phyloP scores from a whole-genome alignment of 2,888 invertebrate species.

The Scaptomyza cyrtandrae region DNA sequence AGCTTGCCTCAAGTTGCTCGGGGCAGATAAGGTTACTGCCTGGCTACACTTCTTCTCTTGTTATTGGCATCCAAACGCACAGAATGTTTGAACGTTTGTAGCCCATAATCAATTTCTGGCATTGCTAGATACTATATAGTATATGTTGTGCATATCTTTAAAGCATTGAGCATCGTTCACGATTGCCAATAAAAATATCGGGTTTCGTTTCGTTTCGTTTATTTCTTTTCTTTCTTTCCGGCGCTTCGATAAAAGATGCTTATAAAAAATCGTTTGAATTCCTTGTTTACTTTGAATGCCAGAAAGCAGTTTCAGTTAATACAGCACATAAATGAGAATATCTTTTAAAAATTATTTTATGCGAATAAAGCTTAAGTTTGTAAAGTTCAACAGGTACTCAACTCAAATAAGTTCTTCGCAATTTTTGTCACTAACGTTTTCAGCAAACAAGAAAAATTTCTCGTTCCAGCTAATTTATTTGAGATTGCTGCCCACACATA shows the following conservation, averaged over 20 bases:
- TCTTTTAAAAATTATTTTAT: not conserved
- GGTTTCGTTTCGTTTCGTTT: slow-evolving; percentile 18
- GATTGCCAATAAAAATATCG: slow-evolving; percentile 40
- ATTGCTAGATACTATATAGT: slow-evolving; percentile 9
- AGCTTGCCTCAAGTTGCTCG: slow-evolving; percentile 27
- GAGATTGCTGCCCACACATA: not conserved
- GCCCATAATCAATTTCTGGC: slow-evolving; percentile 51
- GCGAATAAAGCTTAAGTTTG: not conserved
- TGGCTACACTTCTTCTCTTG: slow-evolving; percentile 41
- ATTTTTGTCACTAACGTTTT: not conserved
- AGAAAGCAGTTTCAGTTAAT: not conserved
- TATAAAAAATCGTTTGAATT: not conserved
- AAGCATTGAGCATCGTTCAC: slow-evolving; percentile 13
- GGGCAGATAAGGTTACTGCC: slow-evolving; percentile 55
- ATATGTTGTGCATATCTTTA: slow-evolving; percentile 37
- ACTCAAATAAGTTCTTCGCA: not conserved
- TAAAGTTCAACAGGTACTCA: not conserved
- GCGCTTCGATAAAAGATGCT: not conserved
- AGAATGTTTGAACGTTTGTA: slow-evolving; percentile 16
- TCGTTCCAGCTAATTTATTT: slow-evolving; percentile 36
- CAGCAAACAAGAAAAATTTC: slow-evolving; percentile 5
- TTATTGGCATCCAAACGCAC: slow-evolving; percentile 45
- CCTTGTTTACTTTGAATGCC: not conserved
- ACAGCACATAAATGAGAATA: not conserved
- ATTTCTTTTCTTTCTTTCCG: not conserved